Conservation (phyloP, 2,113 vertebrate genomes). For the Alectura lathami region DNA sequence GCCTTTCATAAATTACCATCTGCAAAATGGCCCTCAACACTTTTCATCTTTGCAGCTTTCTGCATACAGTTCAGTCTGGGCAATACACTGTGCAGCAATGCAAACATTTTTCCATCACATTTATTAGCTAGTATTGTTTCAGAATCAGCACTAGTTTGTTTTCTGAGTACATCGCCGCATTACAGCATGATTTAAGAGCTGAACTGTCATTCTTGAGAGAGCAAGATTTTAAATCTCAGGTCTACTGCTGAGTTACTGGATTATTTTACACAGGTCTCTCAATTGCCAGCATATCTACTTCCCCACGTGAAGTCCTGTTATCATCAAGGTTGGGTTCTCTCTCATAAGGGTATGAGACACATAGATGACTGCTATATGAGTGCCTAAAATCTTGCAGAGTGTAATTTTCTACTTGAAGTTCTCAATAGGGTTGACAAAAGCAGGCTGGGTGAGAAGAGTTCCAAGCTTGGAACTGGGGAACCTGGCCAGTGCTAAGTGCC, state of each 20-base stretch:
- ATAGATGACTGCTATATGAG: background rate
- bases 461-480: no score
- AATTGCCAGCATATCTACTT: background rate
- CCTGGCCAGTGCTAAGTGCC: no score
- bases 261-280: background rate
- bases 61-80: background rate
- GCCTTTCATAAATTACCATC: constrained; percentile 11
- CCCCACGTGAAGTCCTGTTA: background rate
- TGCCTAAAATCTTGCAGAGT: background rate
- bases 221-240: background rate
- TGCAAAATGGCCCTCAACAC: background rate
- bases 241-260: background rate
- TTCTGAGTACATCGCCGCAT: background rate
- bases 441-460: background rate
- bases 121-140: constrained; percentile 45
- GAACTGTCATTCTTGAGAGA: background rate
- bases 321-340: background rate
- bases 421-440: background rate
- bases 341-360: background rate
- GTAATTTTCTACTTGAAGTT: background rate
- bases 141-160: constrained; percentile 40
- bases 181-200: background rate
- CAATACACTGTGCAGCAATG: background rate
- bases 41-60: background rate
- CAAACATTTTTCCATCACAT: background rate